A percentile compares a stretch with the other conserved stretches of the same genome.
Evolutionary conservation across 2,888 invertebrate genomes (phyloP).

Genomic region (Temnothorax unifasciatus): DNA sequence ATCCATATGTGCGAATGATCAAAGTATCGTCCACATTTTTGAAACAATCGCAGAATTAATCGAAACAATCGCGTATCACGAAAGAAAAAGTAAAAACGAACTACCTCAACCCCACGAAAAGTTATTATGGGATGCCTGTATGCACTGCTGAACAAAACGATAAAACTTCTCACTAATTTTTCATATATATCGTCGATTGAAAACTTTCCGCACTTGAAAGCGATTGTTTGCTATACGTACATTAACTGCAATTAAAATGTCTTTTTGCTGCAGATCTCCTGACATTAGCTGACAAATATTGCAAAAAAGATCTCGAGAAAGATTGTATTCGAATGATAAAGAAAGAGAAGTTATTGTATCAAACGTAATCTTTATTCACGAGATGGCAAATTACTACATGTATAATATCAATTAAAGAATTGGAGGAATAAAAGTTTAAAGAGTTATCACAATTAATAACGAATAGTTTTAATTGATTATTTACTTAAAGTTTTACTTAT

Average conservation of each 20-base stretch:
- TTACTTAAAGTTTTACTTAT: not conserved
- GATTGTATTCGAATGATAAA: no score
- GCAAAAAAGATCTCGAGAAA: no score
- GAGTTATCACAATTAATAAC: constrained; percentile 7
- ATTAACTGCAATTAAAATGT: no score
- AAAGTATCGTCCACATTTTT: constrained; percentile 5
- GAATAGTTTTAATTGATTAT: constrained; percentile 1
- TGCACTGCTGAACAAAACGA: not conserved
- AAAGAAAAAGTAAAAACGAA: constrained; percentile 50
- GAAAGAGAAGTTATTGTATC: no score
- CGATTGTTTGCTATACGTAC: not conserved
- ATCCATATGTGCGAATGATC: not conserved
- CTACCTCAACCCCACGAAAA: constrained; percentile 69
- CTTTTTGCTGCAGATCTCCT: no score
- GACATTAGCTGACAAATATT: no score
- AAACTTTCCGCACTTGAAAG: not conserved
- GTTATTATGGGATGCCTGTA: constrained; percentile 1
- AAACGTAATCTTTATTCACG: no score
- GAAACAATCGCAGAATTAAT: not conserved
- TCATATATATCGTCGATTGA: not conserved
- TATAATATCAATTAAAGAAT: no score
- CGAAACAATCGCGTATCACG: not conserved
- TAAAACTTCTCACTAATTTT: not conserved
- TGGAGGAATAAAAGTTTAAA: not conserved
- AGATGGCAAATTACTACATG: no score